Conservation (phyloP, 2,113 vertebrate species). For the Ptilorrhoa leucosticta region DNA sequence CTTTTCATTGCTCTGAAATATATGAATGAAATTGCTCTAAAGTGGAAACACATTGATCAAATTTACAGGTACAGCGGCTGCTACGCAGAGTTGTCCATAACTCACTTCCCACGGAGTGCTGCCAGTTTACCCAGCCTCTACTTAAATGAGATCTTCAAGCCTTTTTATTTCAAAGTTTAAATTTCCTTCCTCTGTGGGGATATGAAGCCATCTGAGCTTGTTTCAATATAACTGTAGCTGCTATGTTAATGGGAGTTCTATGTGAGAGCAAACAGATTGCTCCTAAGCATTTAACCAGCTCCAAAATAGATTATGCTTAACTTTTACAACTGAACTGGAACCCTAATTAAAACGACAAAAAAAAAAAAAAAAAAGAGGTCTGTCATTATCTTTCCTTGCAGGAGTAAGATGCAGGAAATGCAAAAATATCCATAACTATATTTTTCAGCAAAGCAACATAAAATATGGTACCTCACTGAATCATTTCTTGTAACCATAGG, state of each 20-base stretch:
- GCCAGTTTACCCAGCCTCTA: neutral
- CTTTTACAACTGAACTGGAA: neutral
- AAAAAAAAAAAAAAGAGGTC: neutral
- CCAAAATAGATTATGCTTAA: conserved; percentile 1
- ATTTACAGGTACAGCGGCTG: neutral
- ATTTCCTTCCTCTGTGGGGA: neutral
- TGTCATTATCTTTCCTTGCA: neutral
- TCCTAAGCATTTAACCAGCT: neutral
- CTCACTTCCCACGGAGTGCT: neutral
- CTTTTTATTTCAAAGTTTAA: conserved; percentile 1
- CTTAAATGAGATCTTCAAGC: neutral
- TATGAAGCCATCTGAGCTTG: neutral
- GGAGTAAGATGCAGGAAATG: neutral
- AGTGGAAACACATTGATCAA: neutral
- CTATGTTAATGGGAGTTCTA: neutral
- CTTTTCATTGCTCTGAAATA: neutral
- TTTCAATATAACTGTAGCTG: conserved; percentile 1
- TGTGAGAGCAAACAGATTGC: neutral
- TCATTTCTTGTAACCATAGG: neutral
- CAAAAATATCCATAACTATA: neutral
- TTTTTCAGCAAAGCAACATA: neutral
- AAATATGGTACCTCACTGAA: neutral
- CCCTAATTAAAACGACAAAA: neutral
- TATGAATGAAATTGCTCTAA: neutral
- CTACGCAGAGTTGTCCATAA: neutral